phyloP scores from a whole-genome alignment of 2,888 invertebrate species.

The Limnephilus marmoratus region DNA sequence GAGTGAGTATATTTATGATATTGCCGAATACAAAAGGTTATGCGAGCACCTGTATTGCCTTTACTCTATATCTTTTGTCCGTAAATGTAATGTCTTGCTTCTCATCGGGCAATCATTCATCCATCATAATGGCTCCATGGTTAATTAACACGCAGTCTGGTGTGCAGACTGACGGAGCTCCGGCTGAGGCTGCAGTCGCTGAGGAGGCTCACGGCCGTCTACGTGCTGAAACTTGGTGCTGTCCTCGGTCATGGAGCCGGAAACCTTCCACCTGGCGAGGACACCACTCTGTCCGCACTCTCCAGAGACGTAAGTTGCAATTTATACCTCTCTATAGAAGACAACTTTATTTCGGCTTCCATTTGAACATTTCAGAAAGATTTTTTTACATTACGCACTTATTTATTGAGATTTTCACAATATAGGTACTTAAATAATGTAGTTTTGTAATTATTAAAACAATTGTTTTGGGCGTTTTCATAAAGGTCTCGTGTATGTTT shows the following conservation, averaged over 20 bases:
- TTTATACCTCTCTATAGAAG: background rate
- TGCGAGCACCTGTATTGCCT: background rate
- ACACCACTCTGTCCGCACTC: slow-evolving; percentile 72
- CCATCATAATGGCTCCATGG: slow-evolving; percentile 54
- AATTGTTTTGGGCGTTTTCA: background rate
- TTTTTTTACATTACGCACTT: background rate
- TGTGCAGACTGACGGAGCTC: slow-evolving; percentile 84
- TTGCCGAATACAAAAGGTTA: background rate
- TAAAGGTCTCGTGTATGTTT: background rate
- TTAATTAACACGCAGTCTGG: slow-evolving; percentile 65
- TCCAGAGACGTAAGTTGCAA: slow-evolving; percentile 71
- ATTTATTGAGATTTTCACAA: background rate
- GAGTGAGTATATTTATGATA: background rate
- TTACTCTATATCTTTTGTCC: background rate
- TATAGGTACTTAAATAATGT: background rate
- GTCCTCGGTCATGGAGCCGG: slow-evolving; percentile 86
- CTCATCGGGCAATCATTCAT: slow-evolving; percentile 62
- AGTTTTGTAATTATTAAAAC: background rate
- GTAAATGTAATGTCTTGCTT: slow-evolving; percentile 42
- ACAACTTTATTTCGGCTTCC: background rate
- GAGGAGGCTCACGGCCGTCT: slow-evolving; percentile 88
- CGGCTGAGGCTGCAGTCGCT: slow-evolving; percentile 88
- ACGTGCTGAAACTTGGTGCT: slow-evolving; percentile 88
- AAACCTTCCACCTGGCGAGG: slow-evolving; percentile 71
- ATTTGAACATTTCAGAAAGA: background rate